Base-by-base conservation (phyloP, 2,797 vertebrate species). In the Onychomys leucogaster region DNA sequence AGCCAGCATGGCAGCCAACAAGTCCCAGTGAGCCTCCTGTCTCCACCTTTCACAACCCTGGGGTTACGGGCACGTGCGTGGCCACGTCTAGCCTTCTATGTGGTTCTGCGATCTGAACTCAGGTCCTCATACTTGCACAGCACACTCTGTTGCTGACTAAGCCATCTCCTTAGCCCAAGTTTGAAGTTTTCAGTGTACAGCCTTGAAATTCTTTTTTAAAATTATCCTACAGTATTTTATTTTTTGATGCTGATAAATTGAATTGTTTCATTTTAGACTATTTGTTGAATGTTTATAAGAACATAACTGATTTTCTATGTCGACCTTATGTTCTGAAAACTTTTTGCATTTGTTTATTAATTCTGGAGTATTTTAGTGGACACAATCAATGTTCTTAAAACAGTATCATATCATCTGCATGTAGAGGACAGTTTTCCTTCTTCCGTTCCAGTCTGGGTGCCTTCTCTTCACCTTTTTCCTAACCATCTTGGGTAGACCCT, bases 161-260 rank as follows among this genome's bases (percentile, higher is more conserved):
- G 34, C 65, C 34, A 29, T 96, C 76, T 96, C 82, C 88, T 76
- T 67, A 95, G 49, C 67, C 34, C 14, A 81, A 52, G 52, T 92
- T 77, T 90, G 46, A 81, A 34, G 32, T 73, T 92, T 88, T 65
- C 69, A 89, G 17, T 83, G 16, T 65, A n/a, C 5, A 89, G 34
- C 41, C 27, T 85, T 92, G 29, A 14, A 49, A 57, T 87, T 67
- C 37, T 91, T 91, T 96, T 43, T 2, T 7, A 63, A 77, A 71
- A 43, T 37, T 25, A 82, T 73, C 91, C 27, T 1, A 55, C 21
- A 32, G 21, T 55, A 63, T 67, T 90, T 84, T 57, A 21, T n/a
- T 67, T 61, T 76, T 83, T 43, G 4, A 59, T 23, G 17, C 37
- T 85, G 81, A 17, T 63, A 94, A 43, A 25, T 88, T 73, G 29